Evolutionary conservation across 2,113 vertebrate genomes (phyloP).

Genomic region (Verasper variegatus): DNA sequence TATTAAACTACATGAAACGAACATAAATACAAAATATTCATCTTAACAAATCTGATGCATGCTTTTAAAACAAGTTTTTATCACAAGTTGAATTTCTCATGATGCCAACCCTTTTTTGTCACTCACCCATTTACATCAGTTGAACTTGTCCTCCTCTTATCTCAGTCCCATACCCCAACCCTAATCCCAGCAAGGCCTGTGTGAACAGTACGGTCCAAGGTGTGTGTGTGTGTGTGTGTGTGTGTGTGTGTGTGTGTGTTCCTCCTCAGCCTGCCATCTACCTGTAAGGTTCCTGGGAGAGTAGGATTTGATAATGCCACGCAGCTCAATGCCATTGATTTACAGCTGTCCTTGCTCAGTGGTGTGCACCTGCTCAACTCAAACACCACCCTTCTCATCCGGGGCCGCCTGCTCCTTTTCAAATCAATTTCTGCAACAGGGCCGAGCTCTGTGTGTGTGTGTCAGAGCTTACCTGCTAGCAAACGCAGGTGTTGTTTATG

Average conservation of each 20-base stretch:
- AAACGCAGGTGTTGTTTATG: neutral
- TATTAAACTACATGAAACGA: too few relatives aligned
- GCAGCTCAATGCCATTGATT: constrained; percentile 63
- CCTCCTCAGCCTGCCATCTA: neutral
- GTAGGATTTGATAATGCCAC: constrained; percentile 54
- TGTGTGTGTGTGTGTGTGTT: neutral
- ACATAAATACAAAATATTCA: too few relatives aligned
- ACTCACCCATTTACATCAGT: too few relatives aligned
- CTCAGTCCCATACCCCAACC: too few relatives aligned
- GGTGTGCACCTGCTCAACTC: constrained; percentile 36
- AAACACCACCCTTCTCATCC: constrained; percentile 42
- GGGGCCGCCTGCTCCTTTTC: constrained; percentile 45
- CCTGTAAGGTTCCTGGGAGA: constrained; percentile 27
- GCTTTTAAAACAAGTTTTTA: too few relatives aligned
- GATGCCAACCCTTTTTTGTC: too few relatives aligned
- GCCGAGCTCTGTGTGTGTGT: neutral
- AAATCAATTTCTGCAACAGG: constrained; percentile 57
- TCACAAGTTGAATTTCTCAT: too few relatives aligned
- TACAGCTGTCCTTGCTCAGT: constrained; percentile 51
- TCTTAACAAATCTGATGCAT: too few relatives aligned
- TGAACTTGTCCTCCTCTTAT: too few relatives aligned
- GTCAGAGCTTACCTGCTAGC: neutral
- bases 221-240: neutral
- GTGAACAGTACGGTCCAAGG: too few relatives aligned
- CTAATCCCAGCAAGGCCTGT: too few relatives aligned